Percentiles rank a stretch among this genome's conserved stretches.
Conservation (phyloP, 2,888 invertebrate genomes). For the Ornithoptera alexandrae region DNA sequence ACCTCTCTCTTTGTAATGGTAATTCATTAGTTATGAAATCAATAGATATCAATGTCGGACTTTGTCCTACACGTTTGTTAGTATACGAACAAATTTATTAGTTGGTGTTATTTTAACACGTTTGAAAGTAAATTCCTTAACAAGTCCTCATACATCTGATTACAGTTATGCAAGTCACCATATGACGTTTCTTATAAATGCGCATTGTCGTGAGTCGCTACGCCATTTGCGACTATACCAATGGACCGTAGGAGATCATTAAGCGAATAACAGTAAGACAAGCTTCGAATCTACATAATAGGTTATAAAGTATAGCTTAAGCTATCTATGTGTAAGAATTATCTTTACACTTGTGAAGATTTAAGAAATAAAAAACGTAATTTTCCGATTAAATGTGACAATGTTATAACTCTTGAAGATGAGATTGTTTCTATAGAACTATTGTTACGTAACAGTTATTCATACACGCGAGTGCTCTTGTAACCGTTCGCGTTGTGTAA, state of each 20-base stretch:
- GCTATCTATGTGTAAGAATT: too few relatives aligned
- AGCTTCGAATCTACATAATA: too few relatives aligned
- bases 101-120: too few relatives aligned
- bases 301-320: too few relatives aligned
- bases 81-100: not conserved
- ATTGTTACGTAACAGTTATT: not conserved
- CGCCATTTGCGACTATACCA: too few relatives aligned
- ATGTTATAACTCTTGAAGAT: not conserved
- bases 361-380: not conserved
- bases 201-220: too few relatives aligned
- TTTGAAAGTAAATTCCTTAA: too few relatives aligned
- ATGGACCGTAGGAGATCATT: too few relatives aligned
- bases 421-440: not conserved
- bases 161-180: too few relatives aligned
- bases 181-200: too few relatives aligned
- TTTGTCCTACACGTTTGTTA: conserved; percentile 19
- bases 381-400: not conserved
- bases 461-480: not conserved
- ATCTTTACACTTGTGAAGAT: not conserved
- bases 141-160: too few relatives aligned
- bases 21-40: conserved; percentile 54
- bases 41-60: conserved; percentile 36
- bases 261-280: too few relatives aligned
- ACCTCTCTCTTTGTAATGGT: conserved; percentile 46
- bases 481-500: not conserved